Base-by-base conservation (phyloP, 2,113 vertebrate genomes). In the Anthoscopus minutus region DNA sequence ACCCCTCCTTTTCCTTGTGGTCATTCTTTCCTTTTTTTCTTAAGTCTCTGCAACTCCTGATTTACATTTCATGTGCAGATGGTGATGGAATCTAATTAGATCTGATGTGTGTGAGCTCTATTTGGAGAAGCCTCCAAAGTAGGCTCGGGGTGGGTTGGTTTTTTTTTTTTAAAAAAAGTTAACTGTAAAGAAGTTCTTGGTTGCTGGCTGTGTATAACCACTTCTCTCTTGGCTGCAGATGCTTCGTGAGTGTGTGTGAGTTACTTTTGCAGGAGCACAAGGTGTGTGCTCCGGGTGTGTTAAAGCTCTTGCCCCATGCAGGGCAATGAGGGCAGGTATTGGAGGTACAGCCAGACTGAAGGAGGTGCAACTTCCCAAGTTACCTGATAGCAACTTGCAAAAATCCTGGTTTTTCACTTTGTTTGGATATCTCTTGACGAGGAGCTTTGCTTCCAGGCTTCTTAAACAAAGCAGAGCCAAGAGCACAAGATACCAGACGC, bases 1-100 rank as follows among this genome's bases (percentile, higher is more conserved):
- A 90, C 91, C 91, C 89, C 92, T 94, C 95, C 92, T 90, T 92
- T 83, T 97, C 96, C 96, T 97, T 96, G 92, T 96, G 93, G 88
- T 96, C 89, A 88, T 97, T 97, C 97, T 97, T 97, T 98, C 97
- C 96, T 94, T 98, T 94, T 95, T 81, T 93, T 42, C 92, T 81
- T 88, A 94, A 91, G 81, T 94, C 94, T 89, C 86, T 70, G 78
- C 92, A 72, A 94, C 89, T 94, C 93, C 95, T 89, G 80, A 96
- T 88, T 93, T 94, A 95, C 94, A 89, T 76, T 84, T 71, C 93
- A 77, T 86, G 97, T 98, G 97, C 98, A 98, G 98, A 99, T 98
- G 98, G 98, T 97, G 97, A 97, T 96, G 97, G 97, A 97, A 96
- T 97, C 95, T 98, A 98, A 98, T 98, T 98, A 97, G 98, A 97